phyloP scores from a whole-genome alignment of 2,888 invertebrate genomes.

The Hirtodrosophila confusa region DNA sequence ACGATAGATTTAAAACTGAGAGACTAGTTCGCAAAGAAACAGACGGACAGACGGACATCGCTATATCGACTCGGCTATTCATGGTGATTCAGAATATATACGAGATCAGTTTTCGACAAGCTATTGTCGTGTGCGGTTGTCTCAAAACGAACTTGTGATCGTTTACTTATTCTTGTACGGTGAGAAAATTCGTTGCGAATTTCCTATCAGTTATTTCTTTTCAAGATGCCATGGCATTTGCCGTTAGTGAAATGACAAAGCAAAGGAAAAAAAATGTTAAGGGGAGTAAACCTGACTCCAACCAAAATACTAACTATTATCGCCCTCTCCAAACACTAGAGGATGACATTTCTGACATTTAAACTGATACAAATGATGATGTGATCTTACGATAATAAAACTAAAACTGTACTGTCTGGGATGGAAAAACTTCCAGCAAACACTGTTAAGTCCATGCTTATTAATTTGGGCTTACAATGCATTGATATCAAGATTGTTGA shows the following conservation, averaged over 20 bases:
- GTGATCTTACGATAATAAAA: neutral
- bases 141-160: neutral
- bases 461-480: too few species aligned
- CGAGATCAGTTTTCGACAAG: too few species aligned
- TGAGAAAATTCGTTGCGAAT: neutral
- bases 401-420: conserved; percentile 1
- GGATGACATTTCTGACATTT: too few species aligned
- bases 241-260: too few species aligned
- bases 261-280: neutral
- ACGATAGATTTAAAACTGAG: too few species aligned
- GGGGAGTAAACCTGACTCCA: neutral
- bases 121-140: too few species aligned
- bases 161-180: neutral
- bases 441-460: neutral
- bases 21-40: too few species aligned
- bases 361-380: neutral
- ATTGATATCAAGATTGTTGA: too few species aligned
- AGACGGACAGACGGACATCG: too few species aligned
- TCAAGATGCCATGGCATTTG: neutral
- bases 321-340: too few species aligned
- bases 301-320: neutral
- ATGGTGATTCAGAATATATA: too few species aligned
- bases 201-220: neutral
- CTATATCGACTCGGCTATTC: too few species aligned
- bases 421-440: conserved; percentile 1